Percentiles rank a stretch among this genome's conserved stretches.
phyloP scores from a whole-genome alignment of 2,888 invertebrate genomes.

The Plebejus argus region DNA sequence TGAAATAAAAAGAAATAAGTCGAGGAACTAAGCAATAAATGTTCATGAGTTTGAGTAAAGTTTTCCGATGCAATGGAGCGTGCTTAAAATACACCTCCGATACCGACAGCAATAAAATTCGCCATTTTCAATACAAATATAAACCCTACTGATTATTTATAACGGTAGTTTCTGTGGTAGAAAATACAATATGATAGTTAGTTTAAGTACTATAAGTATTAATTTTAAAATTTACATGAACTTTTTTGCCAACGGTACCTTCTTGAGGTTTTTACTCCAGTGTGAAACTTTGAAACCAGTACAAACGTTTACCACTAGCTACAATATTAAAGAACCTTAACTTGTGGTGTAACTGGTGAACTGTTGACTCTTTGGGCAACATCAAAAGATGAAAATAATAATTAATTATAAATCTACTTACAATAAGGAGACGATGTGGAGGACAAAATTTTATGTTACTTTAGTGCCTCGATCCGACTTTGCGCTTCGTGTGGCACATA shows the following conservation, averaged over 20 bases:
- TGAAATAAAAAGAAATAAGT: constrained; percentile 23
- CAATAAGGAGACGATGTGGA: too few relatives aligned
- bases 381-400: too few relatives aligned
- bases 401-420: too few relatives aligned
- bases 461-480: too few relatives aligned
- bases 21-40: constrained; percentile 37
- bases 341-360: constrained; percentile 18
- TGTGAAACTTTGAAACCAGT: constrained; percentile 36
- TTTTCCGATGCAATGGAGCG: constrained; percentile 32
- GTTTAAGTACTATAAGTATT: neutral
- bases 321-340: neutral
- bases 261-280: constrained; percentile 35
- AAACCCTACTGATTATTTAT: neutral
- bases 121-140: neutral
- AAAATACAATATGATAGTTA: too few relatives aligned
- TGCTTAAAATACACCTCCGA: constrained; percentile 31
- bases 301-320: constrained; percentile 21
- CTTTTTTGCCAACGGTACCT: neutral
- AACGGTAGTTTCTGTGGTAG: neutral
- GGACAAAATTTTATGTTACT: too few relatives aligned
- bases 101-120: constrained; percentile 18
- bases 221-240: neutral
- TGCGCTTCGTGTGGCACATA: too few relatives aligned
- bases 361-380: neutral
- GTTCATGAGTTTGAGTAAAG: constrained; percentile 34